These are phyloP conservation scores for Bubo scandiacus DNA, from an alignment of 2,113 vertebrate genomes.

Conservation along the genomic window DNA sequence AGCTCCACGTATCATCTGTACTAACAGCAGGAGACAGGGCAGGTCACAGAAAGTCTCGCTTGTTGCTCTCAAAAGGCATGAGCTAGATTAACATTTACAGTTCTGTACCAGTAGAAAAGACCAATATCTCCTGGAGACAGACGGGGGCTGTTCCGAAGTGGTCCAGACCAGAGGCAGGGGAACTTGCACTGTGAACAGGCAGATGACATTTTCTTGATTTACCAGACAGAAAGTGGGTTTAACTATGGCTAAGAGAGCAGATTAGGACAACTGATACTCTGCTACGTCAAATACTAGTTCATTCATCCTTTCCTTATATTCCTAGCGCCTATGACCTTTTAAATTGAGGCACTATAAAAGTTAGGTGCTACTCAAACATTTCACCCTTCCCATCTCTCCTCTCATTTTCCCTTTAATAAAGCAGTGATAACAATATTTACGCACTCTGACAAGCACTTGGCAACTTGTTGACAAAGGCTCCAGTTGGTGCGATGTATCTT, in stretches of 20 bases:
- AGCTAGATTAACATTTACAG: background rate
- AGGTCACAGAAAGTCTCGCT: background rate
- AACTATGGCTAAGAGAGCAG: background rate
- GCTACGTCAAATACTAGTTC: background rate
- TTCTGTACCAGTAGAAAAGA: rapidly evolving
- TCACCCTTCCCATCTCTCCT: background rate
- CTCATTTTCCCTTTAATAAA: background rate
- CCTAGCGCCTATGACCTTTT: background rate
- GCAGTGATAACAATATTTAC: background rate
- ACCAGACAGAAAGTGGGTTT: background rate
- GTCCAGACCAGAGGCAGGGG: background rate
- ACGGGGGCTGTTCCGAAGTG: background rate
- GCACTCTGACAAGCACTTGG: background rate
- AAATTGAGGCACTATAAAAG: background rate
- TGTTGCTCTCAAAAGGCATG: rapidly evolving
- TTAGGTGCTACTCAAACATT: background rate
- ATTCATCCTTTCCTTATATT: background rate
- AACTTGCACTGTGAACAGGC: rapidly evolving
- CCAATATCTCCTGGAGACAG: rapidly evolving
- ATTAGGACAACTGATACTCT: background rate
- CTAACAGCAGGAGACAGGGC: background rate
- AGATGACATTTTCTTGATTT: background rate
- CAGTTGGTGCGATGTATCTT: background rate
- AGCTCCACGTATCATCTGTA: background rate
- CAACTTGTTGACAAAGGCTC: background rate